phyloP scores from a whole-genome alignment of 2,113 vertebrate genomes.

The Bubo bubo region DNA sequence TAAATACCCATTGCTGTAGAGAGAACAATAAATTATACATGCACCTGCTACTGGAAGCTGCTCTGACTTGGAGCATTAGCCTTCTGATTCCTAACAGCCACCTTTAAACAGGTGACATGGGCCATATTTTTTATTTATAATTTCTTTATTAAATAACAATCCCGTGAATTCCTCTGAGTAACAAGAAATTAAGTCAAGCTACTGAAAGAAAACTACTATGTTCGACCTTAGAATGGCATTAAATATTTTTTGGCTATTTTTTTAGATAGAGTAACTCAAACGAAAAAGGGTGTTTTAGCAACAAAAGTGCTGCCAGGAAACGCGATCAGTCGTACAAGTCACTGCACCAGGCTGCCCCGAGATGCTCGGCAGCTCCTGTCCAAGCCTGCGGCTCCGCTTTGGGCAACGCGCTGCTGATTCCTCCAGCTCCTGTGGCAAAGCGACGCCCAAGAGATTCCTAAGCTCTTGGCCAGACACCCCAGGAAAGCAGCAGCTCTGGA shows the following conservation, averaged over 20 bases:
- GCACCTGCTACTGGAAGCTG: background rate
- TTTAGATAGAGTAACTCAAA: background rate
- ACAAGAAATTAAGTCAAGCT: background rate
- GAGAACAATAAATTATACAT: background rate
- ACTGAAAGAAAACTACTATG: background rate
- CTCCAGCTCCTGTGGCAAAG: background rate
- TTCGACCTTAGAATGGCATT: background rate
- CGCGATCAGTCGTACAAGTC: background rate
- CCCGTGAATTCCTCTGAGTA: background rate
- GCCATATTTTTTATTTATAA: accelerated
- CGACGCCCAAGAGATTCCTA: background rate
- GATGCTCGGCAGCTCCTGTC: background rate
- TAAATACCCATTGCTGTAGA: background rate
- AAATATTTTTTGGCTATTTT: background rate
- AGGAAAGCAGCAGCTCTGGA: background rate
- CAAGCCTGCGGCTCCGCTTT: background rate
- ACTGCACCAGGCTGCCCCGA: background rate
- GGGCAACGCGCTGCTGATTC: background rate
- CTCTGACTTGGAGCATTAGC: background rate
- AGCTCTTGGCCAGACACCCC: background rate
- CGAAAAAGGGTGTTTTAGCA: background rate
- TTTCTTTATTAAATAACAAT: background rate
- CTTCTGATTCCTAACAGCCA: background rate
- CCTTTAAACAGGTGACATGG: accelerated
- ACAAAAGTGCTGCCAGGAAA: background rate